Conservation (phyloP, 2,888 invertebrate species). For the Calameuta pallipes region DNA sequence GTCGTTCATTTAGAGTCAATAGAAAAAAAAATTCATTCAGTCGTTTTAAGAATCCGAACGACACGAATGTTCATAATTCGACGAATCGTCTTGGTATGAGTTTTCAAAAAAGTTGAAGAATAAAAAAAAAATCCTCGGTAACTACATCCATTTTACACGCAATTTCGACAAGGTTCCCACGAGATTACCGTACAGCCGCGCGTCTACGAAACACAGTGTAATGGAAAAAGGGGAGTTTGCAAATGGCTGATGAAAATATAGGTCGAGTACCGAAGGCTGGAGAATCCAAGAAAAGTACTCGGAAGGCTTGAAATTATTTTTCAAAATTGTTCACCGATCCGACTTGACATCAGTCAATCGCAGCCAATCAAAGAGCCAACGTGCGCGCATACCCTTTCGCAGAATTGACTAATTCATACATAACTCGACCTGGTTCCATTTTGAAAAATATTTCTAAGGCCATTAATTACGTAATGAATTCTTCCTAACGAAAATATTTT, state of each 20-base stretch:
- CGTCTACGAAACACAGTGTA: background rate
- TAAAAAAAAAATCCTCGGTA: background rate
- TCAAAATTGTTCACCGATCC: background rate
- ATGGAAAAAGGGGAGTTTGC: background rate
- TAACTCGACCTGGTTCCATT: background rate
- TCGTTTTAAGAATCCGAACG: background rate
- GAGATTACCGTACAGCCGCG: background rate
- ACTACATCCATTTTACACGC: conserved; percentile 9
- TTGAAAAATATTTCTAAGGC: background rate
- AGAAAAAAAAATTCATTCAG: background rate
- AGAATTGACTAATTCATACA: background rate
- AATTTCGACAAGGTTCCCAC: conserved; percentile 4
- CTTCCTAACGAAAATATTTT: background rate
- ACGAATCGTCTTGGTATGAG: background rate
- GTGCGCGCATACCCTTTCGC: background rate
- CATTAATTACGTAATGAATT: too few relatives aligned
- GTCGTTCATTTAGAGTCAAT: background rate
- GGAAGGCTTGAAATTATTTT: background rate
- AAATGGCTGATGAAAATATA: background rate
- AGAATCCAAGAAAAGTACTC: background rate
- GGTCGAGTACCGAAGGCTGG: background rate
- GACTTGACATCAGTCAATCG: background rate
- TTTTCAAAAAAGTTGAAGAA: background rate
- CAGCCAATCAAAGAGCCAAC: background rate
- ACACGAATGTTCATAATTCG: too few relatives aligned